These are phyloP conservation scores for Ciona savignyi DNA, from an alignment of 23 tunicate species.

Conservation along the genomic window DNA sequence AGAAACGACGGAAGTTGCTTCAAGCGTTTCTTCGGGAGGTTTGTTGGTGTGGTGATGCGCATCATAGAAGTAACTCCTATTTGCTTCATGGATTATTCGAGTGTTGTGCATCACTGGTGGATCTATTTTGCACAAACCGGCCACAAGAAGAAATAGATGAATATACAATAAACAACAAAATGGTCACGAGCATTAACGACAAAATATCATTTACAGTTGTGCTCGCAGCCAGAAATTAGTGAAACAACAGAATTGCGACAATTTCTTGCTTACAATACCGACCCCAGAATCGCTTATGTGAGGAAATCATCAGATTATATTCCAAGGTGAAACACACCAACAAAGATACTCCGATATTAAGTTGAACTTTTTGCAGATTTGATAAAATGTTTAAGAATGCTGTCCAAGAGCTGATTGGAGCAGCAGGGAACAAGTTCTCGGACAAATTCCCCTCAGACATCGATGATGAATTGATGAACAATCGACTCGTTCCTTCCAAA, in stretches of 20 bases:
- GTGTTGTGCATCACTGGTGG: no score
- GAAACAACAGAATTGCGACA: conserved; percentile 45
- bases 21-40: conserved; percentile 90
- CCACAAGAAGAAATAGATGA: no score
- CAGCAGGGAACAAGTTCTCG: conserved; percentile 33
- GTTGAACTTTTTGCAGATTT: conserved; percentile 16
- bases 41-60: neutral
- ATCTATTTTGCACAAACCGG: no score
- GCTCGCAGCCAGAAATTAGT: conserved; percentile 41
- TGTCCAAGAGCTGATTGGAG: conserved; percentile 56
- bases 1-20: conserved; percentile 61
- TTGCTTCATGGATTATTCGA: no score
- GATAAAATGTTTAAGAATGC: conserved; percentile 80
- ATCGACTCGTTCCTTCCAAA: neutral
- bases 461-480: neutral
- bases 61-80: no score
- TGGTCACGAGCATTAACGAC: no score
- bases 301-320: conserved; percentile 50
- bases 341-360: conserved; percentile 49
- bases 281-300: conserved; percentile 84
- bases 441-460: conserved; percentile 8
- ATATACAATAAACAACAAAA: no score
- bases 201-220: conserved; percentile 46
- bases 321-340: conserved; percentile 70
- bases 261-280: conserved; percentile 72